A percentile compares a stretch with the other conserved stretches of the same genome.
These are phyloP conservation scores for Percopsis omiscomaycus DNA, from an alignment of 2,797 vertebrate species.

Conservation along the genomic window DNA sequence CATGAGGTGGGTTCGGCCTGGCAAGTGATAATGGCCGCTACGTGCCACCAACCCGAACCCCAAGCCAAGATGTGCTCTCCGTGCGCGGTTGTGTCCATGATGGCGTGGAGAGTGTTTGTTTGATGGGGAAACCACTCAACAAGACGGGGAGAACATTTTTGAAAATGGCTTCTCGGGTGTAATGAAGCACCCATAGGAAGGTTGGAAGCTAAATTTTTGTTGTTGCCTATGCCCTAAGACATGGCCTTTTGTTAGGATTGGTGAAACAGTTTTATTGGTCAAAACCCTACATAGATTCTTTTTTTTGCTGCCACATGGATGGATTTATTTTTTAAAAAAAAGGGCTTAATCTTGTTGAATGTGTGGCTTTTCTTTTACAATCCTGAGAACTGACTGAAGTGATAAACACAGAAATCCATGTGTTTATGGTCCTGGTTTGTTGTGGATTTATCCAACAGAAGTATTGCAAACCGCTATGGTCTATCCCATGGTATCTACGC, in stretches of 20 bases:
- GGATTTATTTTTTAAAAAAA: conserved; percentile 30
- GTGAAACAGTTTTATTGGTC: conserved; percentile 37
- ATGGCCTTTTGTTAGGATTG: conserved; percentile 22
- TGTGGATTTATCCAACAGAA: conserved; percentile 12
- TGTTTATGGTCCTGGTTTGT: conserved; percentile 25
- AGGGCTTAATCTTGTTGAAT: conserved; percentile 31
- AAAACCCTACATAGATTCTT: conserved; percentile 23
- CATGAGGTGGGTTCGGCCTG: conserved; percentile 16
- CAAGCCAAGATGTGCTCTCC: conserved; percentile 56
- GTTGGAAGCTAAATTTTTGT: conserved; percentile 1
- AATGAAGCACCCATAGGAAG: conserved; percentile 8
- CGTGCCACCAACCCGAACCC: conserved; percentile 25
- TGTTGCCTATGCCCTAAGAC: conserved; percentile 18
- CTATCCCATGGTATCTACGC: not conserved
- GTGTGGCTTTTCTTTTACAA: conserved; percentile 11
- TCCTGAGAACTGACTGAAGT: conserved; percentile 51
- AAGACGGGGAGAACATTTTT: conserved; percentile 21
- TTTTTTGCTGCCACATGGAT: conserved; percentile 34
- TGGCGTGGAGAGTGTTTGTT: conserved; percentile 13
- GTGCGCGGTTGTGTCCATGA: conserved; percentile 15
- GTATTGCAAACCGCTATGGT: conserved; percentile 4
- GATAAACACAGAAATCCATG: conserved; percentile 26
- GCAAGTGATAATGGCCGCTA: conserved; percentile 13
- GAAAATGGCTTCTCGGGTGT: conserved; percentile 25
- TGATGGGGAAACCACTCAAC: conserved; percentile 28